Base-by-base conservation (phyloP, 2,888 invertebrate species). In the Cerceris ruficornis region DNA sequence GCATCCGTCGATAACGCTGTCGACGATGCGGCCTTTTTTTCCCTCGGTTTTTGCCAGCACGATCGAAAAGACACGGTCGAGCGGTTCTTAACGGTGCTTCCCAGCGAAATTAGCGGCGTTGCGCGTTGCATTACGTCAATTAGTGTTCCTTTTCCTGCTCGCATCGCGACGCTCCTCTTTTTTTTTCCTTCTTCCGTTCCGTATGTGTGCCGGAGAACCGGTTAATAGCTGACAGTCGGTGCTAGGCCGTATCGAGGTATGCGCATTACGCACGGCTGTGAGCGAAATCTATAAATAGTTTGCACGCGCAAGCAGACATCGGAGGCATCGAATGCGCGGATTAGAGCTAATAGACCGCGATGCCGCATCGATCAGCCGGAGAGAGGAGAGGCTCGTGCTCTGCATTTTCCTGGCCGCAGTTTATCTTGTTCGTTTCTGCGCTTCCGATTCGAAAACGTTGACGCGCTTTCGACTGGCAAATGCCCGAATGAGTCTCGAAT, bases 201-300 rank as follows among this genome's bases (percentile, higher is more conserved):
- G 60, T 46, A 6, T 46, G n/a, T 15, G 11, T 11, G 43, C 14
- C 15, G 28, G 43, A 15, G 46, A 61, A 61, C 43, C 42, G 42
- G 15, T 70, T 67, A 75, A 77, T 75, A 54, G 46, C 55, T 52
- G 54, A 13, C 57, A 15, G 14, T 59, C 64, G 39, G 15, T 28
- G 28, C 39, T 17, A 41, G n/a, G 49, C 49, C 62, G 15, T 54
- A 55, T 62, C 67, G 46, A 46, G 57, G 46, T 60, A 69, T 49
- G 69, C 61, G 73, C 52, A 49, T 80, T 77, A 70, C 74, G 69
- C 67, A 59, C 14, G 15, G 14, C 68, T 68, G 41, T 49, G 50
- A 59, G 59, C 54, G 68, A 50, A 46, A 68, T 68, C 68, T 68
- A 68, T 68, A 68, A 68, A 68, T 68, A 68, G 14, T 28, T 52